Base-by-base conservation (phyloP, 2,113 vertebrate species). In the Bettongia penicillata region DNA sequence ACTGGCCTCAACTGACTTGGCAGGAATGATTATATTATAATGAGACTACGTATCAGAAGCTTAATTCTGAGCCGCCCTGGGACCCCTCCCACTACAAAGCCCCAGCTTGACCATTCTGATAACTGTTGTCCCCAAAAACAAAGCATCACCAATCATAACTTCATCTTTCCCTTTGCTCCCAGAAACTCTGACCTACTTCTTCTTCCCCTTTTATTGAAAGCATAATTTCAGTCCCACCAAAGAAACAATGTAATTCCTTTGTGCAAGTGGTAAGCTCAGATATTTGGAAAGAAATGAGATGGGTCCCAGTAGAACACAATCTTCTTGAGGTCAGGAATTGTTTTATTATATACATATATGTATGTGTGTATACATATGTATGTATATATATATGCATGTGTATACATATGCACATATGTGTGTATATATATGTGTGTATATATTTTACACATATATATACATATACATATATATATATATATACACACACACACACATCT, bases 1-100 rank as follows among this genome's bases (percentile, higher is more conserved):
- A 84, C 96, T 96, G 50, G 89, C 92, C 90, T 89, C 53, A 89
- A 92, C 51, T n/a, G 84, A 93, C 89, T 94, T 90, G 94, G 91
- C 51, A 96, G 77, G 92, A 47, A 91, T 91, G 16, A 68, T 93
- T 77, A 31, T 43, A 84, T n/a, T 93, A 43, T 95, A 90, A 93
- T 16, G 92, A 92, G n/a, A 89, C 93, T 91, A 48, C 53, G 23
- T 84, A 94, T n/a, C 19, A 37, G 48, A 68, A 94, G 43, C 84
- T 90, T 95, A 90, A 94, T 90, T 52, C 47, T 47, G 28, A 24
- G 31, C 53, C 68, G 92, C 0, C 6, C 37, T 84, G 68, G 23
- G 19, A 43, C 6, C 6, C 89, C 23, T 84, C 68, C 52, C 16
- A 3, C 5, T 53, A 47, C 23, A 28, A 84, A 52, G 22, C 3